phyloP scores from a whole-genome alignment of 2,797 vertebrate genomes.

The Myiothlypis coronata region DNA sequence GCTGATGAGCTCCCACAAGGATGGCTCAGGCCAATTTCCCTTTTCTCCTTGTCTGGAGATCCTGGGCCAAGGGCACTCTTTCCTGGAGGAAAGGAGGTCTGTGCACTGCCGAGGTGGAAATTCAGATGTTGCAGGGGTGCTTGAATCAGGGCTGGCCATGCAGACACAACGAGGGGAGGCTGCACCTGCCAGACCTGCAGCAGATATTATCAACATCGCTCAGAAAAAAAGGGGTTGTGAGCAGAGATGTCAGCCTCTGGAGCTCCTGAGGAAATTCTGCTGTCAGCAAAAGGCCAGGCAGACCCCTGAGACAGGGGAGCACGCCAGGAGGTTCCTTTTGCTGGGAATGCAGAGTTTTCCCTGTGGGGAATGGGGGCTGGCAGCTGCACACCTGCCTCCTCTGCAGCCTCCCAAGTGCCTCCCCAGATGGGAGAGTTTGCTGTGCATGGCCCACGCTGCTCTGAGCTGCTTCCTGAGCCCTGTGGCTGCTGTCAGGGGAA shows the following conservation, averaged over 20 bases:
- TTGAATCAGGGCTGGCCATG: neutral
- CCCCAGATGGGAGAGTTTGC: slow-evolving; percentile 31
- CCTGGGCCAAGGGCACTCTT: neutral
- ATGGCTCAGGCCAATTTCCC: neutral
- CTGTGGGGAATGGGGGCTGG: slow-evolving; percentile 23
- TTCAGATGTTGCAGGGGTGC: neutral
- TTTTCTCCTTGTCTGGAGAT: neutral
- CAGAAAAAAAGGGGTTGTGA: neutral
- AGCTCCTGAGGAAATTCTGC: neutral
- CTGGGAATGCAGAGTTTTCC: slow-evolving; percentile 39
- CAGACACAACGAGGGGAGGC: neutral
- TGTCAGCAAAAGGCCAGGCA: slow-evolving; percentile 63
- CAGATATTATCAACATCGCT: neutral
- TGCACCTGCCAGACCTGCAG: slow-evolving; percentile 55
- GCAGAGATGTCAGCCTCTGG: slow-evolving; percentile 43
- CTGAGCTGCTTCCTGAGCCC: neutral
- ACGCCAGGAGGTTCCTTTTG: slow-evolving; percentile 21
- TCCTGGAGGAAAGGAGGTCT: neutral
- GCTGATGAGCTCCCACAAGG: neutral
- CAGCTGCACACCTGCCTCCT: slow-evolving; percentile 53
- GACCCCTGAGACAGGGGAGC: neutral
- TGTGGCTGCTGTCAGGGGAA: slow-evolving; percentile 48
- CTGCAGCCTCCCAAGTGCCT: slow-evolving; percentile 27
- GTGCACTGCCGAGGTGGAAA: neutral
- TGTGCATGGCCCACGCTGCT: slow-evolving; percentile 15